Base-by-base conservation (phyloP, 2,888 invertebrate species). In the Hirtodrosophila cameraria region DNA sequence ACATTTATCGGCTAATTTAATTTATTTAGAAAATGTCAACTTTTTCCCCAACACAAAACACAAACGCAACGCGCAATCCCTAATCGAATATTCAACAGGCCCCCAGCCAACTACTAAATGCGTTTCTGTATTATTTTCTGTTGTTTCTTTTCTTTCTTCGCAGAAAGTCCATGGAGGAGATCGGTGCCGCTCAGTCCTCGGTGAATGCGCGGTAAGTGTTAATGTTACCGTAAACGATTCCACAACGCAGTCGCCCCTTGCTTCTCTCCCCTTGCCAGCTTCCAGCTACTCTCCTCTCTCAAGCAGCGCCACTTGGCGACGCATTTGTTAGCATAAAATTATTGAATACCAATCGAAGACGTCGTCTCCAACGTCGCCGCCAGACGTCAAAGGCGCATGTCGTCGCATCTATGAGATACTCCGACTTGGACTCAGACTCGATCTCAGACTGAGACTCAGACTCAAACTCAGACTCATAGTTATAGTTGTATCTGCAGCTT, bases 111-210 rank as follows among this genome's bases (percentile, higher is more conserved):
- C 50, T 54, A 58, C 53, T 71, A 59, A 80, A 80, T 62, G 61
- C 49, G 48, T 55, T 60, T 57, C 15, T 65, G 33, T 46, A 23
- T 57, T 41, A 5, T 25, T 67, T 48, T 48, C 58, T 23, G 58
- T 7, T 35, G 31, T 70, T 5, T 16, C 25, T 54, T 6, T 38
- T 30, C 30, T 42, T 92, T 95, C 94, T 89, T 94, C 96, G 94
- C 93, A 96, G 96, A 92, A 96, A 96, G 83, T 93, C 96, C 70
- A 95, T 96, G 92, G 96, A 96, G 91, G 96, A 96, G 89, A 95
- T 96, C 88, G 95, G 94, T 75, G 96, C 95, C 89, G 94, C 96
- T 54, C 94, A 90, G 85, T 90, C 96, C 69, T 96, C 96, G 79
- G 96, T 96, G 88, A 96, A 96, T 92, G 95, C 95, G 89, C 96